Evolutionary conservation across 2,113 vertebrate species (phyloP).

Genomic region (Rallus limicola): DNA sequence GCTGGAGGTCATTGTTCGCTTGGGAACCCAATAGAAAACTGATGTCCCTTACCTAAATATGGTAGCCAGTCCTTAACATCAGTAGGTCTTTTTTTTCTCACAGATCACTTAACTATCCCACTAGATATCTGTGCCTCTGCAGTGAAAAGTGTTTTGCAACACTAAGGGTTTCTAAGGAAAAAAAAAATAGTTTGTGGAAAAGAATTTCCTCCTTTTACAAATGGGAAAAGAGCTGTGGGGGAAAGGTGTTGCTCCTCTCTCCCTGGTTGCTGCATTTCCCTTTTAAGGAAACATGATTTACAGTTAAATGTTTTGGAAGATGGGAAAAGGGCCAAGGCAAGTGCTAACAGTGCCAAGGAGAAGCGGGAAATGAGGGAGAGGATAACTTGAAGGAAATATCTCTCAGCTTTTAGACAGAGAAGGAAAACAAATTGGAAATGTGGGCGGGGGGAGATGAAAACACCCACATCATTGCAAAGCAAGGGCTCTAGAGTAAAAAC

Average conservation of each 20-base stretch:
- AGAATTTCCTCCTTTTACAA: neutral
- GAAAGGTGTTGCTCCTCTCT: neutral
- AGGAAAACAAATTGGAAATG: constrained; percentile 21
- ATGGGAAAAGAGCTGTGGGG: neutral
- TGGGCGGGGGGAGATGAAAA: neutral
- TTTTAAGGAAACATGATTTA: constrained; percentile 31
- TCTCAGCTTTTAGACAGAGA: neutral
- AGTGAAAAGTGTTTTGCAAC: neutral
- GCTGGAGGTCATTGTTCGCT: neutral
- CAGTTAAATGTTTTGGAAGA: constrained; percentile 24
- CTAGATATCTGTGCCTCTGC: neutral
- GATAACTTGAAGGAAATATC: constrained; percentile 3
- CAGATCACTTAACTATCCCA: neutral
- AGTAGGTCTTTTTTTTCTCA: neutral
- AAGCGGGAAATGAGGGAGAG: constrained; percentile 23
- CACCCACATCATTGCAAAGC: neutral
- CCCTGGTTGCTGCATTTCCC: neutral
- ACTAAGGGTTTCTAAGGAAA: neutral
- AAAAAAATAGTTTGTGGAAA: neutral
- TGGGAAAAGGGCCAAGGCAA: neutral
- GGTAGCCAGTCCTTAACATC: neutral
- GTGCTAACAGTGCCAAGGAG: constrained; percentile 2
- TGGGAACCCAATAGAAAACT: neutral
- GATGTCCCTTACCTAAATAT: neutral
- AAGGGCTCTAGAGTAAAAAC: neutral